phyloP scores from a whole-genome alignment of 2,797 vertebrate species.

The Helarctos malayanus region DNA sequence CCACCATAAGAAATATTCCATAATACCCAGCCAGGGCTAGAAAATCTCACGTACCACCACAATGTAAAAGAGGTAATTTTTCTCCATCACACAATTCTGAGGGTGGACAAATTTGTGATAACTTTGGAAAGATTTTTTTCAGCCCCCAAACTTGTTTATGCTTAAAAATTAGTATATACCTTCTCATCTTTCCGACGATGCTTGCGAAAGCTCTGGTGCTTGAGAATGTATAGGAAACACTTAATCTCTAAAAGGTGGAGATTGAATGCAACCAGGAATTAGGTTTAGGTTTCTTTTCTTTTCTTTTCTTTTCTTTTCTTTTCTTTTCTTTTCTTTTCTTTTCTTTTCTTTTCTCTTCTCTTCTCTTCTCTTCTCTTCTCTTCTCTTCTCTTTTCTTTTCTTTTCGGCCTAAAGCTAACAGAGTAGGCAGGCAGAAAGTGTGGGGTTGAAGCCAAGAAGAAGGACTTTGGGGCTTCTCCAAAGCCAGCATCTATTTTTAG shows the following conservation, averaged over 20 bases:
- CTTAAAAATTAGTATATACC: background rate
- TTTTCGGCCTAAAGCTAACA: background rate
- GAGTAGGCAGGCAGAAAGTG: background rate
- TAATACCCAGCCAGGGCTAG: background rate
- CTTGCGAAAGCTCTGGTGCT: background rate
- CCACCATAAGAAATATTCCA: background rate
- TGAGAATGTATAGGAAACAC: background rate
- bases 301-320: background rate
- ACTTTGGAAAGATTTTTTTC: background rate
- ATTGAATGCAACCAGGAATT: background rate
- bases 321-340: no score
- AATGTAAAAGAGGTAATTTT: background rate
- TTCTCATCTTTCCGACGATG: background rate
- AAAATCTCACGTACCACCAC: background rate
- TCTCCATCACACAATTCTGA: background rate
- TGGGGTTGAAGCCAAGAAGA: background rate
- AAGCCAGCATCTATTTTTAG: conserved; percentile 66
- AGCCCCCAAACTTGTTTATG: background rate
- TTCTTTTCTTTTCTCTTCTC: no score
- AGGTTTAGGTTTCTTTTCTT: background rate
- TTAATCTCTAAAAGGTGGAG: background rate
- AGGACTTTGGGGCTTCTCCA: conserved; percentile 27
- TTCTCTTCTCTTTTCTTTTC: no score
- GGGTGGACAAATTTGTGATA: background rate
- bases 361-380: no score